Evolutionary conservation across 2,113 vertebrate genomes (phyloP), one percentile per base, ranked within the genome.

Genomic region (Scartelaos histophorus): DNA sequence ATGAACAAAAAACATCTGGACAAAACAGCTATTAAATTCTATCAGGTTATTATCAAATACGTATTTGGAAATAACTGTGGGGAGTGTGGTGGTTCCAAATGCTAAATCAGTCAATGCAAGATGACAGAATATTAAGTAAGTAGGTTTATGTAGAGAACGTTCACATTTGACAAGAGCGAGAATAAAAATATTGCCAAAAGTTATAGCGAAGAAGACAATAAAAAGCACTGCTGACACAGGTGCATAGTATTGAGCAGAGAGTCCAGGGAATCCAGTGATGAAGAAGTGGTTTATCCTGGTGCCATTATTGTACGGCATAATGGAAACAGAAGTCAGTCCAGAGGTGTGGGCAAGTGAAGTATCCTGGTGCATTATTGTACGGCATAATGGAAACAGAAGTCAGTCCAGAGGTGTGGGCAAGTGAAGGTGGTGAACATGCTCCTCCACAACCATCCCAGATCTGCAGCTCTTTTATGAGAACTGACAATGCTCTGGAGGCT

Each of bases 1-100:
- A 75, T 90, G 88, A 1, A 90, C 82, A 76, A 92, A 90, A 67
- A 73, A 91, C 89, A 90, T 91, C 60, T 92, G 90, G 1, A 46
- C 51, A 46, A 91, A 88, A 51, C 90, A 92, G 16, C 22, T 58
- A 0, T 72, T 66, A 46, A 89, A 91, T 7, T 79, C 84, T 35
- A 90, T 70, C 16, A 81, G 53, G 0, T 51, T 77, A 38, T 82
- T 64, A 29, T 78, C 43, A 58, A 80, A 69, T 88, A 84, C 90
- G 15, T 90, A 91, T 67, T 53, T 86, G 25, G 78, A 57, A 46
- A 90, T 86, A 15, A 82, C 25, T 60, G 71, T 89, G 10, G 89
- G 90, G 1, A 90, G 65, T 25, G 87, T 90, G 15, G 82, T 71
- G 1, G 71, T 84, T 34, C 87, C 90, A 58, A 90, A 87, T 5